These are phyloP conservation scores for Hypomecis punctinalis DNA, from an alignment of 2,888 invertebrate genomes.

Conservation along the genomic window DNA sequence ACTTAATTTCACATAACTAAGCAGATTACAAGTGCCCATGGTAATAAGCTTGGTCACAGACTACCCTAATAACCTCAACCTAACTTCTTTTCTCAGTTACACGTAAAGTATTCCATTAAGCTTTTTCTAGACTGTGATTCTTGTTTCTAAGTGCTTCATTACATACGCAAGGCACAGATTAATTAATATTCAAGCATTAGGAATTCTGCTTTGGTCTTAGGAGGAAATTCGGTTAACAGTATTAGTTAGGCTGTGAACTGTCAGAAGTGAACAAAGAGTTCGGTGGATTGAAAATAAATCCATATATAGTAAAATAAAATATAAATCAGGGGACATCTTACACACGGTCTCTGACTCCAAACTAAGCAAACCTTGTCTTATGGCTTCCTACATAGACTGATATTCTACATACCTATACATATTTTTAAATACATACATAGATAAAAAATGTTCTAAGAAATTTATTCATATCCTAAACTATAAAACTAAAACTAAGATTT, in stretches of 20 bases:
- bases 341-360: no score
- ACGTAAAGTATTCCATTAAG: background rate
- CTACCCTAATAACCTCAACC: conserved; percentile 15
- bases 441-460: no score
- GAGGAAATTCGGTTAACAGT: background rate
- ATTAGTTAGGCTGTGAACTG: background rate
- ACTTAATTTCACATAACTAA: conserved; percentile 66
- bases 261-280: background rate
- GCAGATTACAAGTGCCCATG: conserved; percentile 52
- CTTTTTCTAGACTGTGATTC: conserved; percentile 2
- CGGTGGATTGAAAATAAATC: no score
- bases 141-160: conserved; percentile 12
- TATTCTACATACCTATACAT: no score
- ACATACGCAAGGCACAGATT: conserved; percentile 3
- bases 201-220: conserved; percentile 1
- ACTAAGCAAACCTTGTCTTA: no score
- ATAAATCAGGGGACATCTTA: no score
- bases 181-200: conserved; percentile 7
- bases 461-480: no score
- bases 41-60: conserved; percentile 42
- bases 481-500: no score
- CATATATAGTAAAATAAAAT: no score
- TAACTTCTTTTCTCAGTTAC: background rate
- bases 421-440: no score
- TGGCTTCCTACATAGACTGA: no score